Conservation (phyloP, 2,888 invertebrate genomes). For the Eupsilia transversa region DNA sequence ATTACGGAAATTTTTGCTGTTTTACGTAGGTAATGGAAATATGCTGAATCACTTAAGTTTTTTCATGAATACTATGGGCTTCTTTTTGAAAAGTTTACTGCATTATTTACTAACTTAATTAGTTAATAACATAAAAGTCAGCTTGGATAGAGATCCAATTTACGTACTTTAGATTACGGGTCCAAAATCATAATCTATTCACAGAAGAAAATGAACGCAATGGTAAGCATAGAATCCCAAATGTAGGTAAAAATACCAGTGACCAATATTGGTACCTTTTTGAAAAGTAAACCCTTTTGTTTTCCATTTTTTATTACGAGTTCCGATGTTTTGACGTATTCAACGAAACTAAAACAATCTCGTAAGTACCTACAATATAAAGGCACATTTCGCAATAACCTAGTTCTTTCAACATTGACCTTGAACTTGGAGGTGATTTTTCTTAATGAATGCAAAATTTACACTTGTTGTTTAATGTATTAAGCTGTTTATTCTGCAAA, state of each 20-base stretch:
- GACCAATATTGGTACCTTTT: background rate
- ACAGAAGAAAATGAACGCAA: background rate
- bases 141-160: background rate
- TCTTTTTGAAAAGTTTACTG: background rate
- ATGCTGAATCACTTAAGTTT: background rate
- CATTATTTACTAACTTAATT: background rate
- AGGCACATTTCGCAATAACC: conserved; percentile 3
- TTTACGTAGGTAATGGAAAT: background rate
- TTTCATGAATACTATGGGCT: background rate
- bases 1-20: background rate
- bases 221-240: background rate
- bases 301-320: background rate
- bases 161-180: no score
- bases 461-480: conserved; percentile 35
- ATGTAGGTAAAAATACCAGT: background rate
- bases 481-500: conserved; percentile 55
- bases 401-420: conserved; percentile 22
- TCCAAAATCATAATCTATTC: background rate
- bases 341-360: background rate
- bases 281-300: background rate
- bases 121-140: background rate
- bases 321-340: background rate
- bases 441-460: conserved; percentile 49
- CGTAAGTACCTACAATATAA: background rate
- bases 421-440: conserved; percentile 43